Evolutionary conservation across 2,888 invertebrate species (phyloP), one percentile per base, ranked within the genome.

Genomic region (Xestia c-nigrum): DNA sequence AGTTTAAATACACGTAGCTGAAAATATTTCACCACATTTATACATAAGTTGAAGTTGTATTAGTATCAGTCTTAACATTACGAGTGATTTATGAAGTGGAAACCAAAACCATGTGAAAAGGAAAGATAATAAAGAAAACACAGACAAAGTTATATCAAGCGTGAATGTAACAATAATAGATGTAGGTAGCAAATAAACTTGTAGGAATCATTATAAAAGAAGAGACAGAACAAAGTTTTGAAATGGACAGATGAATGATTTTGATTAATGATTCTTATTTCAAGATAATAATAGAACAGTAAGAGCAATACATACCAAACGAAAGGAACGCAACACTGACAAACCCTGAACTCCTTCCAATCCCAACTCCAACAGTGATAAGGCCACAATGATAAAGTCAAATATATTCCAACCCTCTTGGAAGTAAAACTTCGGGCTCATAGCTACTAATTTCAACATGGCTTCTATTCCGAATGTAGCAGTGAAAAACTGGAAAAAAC

Each of bases 341-440:
- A 99, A 97, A 95, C 99, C 99, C 97, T 99, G 99, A 91, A 99
- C 99, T 89, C 98, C 99, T 96, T 99, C 99, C 91, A 99, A 97
- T 90, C 99, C 98, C 94, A 99, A 97, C 97, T 99, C 99, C 92
- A 99, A 97, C 89, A 99, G 97, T 90, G 99, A 99, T 92, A 99
- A 97, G 87, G 99, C 98, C 92, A 99, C 99, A 95, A 99, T 99
- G 92, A 99, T 98, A 96, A 99, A 99, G 97, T 99, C 99, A 96
- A 99, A 99, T 93, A 99, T 99, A 96, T 99, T 99, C 99, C 99
- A 99, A 89, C 99, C 99, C 95, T 99, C 99, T 97, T 99, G 99
- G 97, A 99, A 99, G 97, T 99, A 99, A 97, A 97, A 99, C 94
- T 99, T 98, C 80, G 99, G 99, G 96, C 99, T 99, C 98, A 99